A percentile compares a stretch with the other conserved stretches of the same genome.
These are phyloP conservation scores for Patiria miniata DNA, from an alignment of 35 echinoderm and acorn worm genomes.

Conservation along the genomic window DNA sequence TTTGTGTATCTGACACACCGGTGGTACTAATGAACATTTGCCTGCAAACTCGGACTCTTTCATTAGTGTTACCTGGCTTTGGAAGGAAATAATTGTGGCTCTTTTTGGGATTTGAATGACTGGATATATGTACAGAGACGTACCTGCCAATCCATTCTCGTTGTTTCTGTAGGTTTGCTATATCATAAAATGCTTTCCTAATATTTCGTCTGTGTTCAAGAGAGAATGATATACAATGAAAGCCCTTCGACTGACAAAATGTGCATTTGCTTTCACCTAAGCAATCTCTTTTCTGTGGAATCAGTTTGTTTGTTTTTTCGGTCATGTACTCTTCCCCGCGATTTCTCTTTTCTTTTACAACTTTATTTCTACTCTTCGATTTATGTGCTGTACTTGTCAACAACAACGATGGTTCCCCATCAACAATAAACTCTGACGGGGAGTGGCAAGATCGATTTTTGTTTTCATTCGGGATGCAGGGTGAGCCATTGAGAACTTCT, in stretches of 20 bases:
- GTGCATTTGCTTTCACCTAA: background rate
- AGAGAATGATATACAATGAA: background rate
- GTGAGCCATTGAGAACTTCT: background rate
- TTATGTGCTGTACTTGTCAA: background rate
- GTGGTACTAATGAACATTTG: conserved; percentile 27
- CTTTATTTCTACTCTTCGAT: background rate
- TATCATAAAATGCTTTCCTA: background rate
- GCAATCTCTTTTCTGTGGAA: background rate
- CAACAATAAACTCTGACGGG: background rate
- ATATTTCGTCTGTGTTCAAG: background rate
- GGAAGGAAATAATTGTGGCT: background rate
- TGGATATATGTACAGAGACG: background rate
- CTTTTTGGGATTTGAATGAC: background rate
- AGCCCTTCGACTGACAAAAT: background rate
- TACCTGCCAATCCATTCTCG: background rate
- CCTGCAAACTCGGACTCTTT: conserved; percentile 10
- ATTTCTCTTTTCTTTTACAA: conserved; percentile 27
- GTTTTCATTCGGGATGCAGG: background rate
- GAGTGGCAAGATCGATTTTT: background rate
- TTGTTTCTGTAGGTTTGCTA: background rate
- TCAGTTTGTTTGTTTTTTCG: conserved; percentile 13
- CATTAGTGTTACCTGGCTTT: background rate
- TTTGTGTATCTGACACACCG: background rate
- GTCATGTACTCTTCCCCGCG: background rate
- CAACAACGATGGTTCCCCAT: background rate